Conservation (phyloP, 2,113 vertebrate species). For the Calidris pugnax region DNA sequence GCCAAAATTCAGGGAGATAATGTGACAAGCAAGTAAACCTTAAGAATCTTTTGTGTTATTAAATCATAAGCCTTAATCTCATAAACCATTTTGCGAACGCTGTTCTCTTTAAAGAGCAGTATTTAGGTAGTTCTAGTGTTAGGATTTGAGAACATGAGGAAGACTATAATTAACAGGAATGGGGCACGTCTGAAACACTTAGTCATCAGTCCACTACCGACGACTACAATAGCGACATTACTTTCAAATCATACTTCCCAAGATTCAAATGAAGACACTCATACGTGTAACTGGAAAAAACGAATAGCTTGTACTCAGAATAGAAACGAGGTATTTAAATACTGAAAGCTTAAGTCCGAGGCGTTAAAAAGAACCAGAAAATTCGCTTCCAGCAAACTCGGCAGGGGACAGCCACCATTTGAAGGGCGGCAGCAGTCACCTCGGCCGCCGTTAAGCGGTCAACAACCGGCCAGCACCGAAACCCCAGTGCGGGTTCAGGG, state of each 20-base stretch:
- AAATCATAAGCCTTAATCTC: background rate
- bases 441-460: fast-evolving
- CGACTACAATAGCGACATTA: background rate
- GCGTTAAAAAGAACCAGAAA: background rate
- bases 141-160: background rate
- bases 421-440: background rate
- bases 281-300: background rate
- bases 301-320: background rate
- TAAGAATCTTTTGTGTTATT: background rate
- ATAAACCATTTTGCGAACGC: background rate
- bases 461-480: background rate
- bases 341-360: background rate
- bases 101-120: background rate
- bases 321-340: background rate
- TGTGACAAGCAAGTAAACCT: background rate
- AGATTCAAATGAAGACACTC: background rate
- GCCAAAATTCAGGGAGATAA: background rate
- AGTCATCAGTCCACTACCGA: conserved; percentile 20
- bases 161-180: background rate
- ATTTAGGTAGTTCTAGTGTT: background rate
- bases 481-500: fast-evolving
- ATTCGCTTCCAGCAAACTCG: background rate
- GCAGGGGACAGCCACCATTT: background rate
- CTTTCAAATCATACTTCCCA: background rate
- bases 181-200: background rate